Base-by-base conservation (phyloP, 2,797 vertebrate species). In the Myotis findleyi region DNA sequence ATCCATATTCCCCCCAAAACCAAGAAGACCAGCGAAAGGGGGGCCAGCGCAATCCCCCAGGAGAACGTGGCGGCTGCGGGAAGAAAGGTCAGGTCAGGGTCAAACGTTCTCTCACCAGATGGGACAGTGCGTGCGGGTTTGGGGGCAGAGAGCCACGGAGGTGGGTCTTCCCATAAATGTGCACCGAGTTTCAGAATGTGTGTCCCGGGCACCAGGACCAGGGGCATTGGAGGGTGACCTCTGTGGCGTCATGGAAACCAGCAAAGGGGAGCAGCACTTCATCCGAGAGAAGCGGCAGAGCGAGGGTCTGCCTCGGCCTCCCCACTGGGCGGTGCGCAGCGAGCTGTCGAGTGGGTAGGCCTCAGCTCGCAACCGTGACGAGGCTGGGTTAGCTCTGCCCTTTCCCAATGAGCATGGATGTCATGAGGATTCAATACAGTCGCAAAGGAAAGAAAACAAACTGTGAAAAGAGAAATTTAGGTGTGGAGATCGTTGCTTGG, bases 61-160 rank as follows among this genome's bases (percentile, higher is more conserved):
- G 98, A 97, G 95, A 98, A 97, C 10, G 96, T 73, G 1, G 85
- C 53, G 33, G 97, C 98, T 99, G 98, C 68, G 73, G 97, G 95
- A 97, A 97, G 90, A 96, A 94, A 33, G 96, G 62, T 33, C 59
- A 30, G 0, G 0, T 90, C 11, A 92, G 57, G 36, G 12, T 23
- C 17, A 30, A 21, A 30, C 1, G 1, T 21, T 27, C 12, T 38
- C 66, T 86, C 9, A 6, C 38, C 77, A 6, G n/a, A 44, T 0
- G 20, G 25, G 57, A 30, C 14, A 2, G 2, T 36, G 27, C 5
- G 9, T 13, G 0, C 36, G 3, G 17, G 33, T 64, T 12, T 18
- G 23, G n/a, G 14, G 38, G 41, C 38, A 69, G 21, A 76, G 69
- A 57, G 18, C 11, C 25, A 36, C 2, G 1, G 30, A 4, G 8